Conservation (phyloP, 2,797 vertebrate genomes). For the Orientallactaga sibirica region DNA sequence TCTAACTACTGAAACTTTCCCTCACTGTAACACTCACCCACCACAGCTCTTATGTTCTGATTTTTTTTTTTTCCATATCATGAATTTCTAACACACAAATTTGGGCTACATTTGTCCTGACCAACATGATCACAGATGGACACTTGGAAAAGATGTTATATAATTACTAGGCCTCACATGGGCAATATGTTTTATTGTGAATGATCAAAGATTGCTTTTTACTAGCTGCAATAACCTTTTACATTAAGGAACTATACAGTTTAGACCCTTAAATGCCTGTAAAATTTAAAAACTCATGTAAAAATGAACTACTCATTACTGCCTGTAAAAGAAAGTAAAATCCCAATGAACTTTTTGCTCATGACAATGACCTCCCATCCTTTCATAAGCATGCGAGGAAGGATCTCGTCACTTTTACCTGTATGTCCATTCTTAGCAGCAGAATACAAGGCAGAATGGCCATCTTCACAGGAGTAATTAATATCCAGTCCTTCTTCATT, state of each 20-base stretch:
- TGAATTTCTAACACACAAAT: constrained; percentile 62
- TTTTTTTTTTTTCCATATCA: neutral
- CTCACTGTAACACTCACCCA: neutral
- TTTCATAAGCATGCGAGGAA: neutral
- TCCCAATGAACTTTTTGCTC: neutral
- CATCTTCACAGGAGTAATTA: constrained; percentile 92
- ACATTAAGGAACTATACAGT: neutral
- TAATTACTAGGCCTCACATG: neutral
- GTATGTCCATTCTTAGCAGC: constrained; percentile 98
- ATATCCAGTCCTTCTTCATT: constrained; percentile 97
- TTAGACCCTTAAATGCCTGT: neutral
- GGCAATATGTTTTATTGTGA: neutral
- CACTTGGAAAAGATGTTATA: constrained; percentile 53
- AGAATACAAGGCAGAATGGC: constrained; percentile 99
- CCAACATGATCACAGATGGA: constrained; percentile 45
- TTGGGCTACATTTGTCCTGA: constrained; percentile 34
- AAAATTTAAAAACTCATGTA: constrained; percentile 11
- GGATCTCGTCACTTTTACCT: constrained; percentile 88
- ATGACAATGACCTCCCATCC: neutral
- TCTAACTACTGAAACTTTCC: constrained; percentile 14
- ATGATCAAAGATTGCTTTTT: constrained; percentile 7
- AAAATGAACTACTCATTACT: neutral
- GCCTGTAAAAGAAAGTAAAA: constrained; percentile 21
- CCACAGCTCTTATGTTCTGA: neutral
- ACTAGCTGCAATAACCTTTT: constrained; percentile 10